Base-by-base conservation (phyloP, 2,113 vertebrate species). In the Anarrhichthys ocellatus region DNA sequence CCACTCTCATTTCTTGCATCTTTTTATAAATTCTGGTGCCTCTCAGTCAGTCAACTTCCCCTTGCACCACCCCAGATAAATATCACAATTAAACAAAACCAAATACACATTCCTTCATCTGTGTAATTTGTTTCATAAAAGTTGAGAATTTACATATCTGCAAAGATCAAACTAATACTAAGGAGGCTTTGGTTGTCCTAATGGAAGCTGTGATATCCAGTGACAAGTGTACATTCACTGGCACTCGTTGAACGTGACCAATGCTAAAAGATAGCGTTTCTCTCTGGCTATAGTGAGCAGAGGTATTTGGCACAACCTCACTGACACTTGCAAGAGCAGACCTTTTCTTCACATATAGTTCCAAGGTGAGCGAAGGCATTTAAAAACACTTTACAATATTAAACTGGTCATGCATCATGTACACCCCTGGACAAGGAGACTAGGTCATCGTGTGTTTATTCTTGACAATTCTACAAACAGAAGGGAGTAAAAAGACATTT, bases 51-150 rank as follows among this genome's bases (percentile, higher is more conserved):
- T 76, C 61, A 62, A 73, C 83, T 75, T 90, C 20, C 68, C 36
- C 34, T 69, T 78, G 58, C 29, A 62, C 56, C 63, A 71, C 82
- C 79, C 87, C 46, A 36, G 44, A 85, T 84, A 61, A 34, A 89
- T 29, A 66, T 82, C 56, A 83, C 59, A 78, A 77, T 82, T 83
- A 76, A 83, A 56, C 68, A 83, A 92, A 92, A 88, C 58, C 82
- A 82, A 90, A 91, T 66, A 84, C 87, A 83, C 80, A 73, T 80
- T 74, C 72, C 74, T 90, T 86, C 71, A 85, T 88, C 69, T 87
- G 78, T 88, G 52, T 75, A 50, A 88, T 90, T 82, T 80, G 65
- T 93, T 94, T 89, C 90, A 92, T 93, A 87, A 80, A 92, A 86
- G 56, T 73, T 76, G 86, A 52, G 29, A 83, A 86, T 80, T 71